phyloP scores from a whole-genome alignment of 2,888 invertebrate genomes.

The Drosophila imparisetae region DNA sequence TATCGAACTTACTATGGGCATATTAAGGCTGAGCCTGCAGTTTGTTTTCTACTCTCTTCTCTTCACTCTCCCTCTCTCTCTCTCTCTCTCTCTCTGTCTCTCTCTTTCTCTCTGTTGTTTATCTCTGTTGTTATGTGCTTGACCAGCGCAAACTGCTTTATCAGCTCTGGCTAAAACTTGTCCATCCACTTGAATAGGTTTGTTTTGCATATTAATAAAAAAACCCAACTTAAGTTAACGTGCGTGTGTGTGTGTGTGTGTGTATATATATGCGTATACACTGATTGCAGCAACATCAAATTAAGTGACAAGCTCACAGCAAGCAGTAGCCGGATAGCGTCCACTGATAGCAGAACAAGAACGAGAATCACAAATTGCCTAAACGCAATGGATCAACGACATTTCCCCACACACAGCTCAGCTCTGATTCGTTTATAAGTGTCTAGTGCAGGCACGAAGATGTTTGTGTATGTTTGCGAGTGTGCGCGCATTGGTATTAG shows the following conservation, averaged over 20 bases:
- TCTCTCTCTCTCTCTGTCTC: not conserved
- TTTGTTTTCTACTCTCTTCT: constrained; percentile 38
- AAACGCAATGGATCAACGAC: constrained; percentile 52
- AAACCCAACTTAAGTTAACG: constrained; percentile 24
- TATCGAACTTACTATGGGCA: constrained; percentile 42
- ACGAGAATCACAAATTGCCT: constrained; percentile 41
- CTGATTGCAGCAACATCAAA: constrained; percentile 70
- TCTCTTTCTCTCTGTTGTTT: constrained; percentile 16
- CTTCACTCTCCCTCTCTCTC: constrained; percentile 10
- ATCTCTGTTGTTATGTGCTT: constrained; percentile 31
- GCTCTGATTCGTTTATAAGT: not conserved
- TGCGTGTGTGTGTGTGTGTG: not conserved
- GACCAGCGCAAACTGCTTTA: constrained; percentile 66
- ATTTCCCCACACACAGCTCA: constrained; percentile 28
- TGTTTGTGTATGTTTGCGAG: not conserved
- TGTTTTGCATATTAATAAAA: constrained; percentile 68
- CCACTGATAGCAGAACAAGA: constrained; percentile 62
- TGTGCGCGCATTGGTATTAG: not conserved
- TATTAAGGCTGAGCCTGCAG: constrained; percentile 41
- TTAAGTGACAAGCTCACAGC: constrained; percentile 55
- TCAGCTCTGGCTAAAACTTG: constrained; percentile 67
- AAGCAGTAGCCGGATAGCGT: constrained; percentile 60
- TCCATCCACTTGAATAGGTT: constrained; percentile 65
- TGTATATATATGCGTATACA: constrained; percentile 24
- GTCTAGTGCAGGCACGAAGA: constrained; percentile 12